phyloP scores from a whole-genome alignment of 2,888 invertebrate species.

The Tipula vernalis region DNA sequence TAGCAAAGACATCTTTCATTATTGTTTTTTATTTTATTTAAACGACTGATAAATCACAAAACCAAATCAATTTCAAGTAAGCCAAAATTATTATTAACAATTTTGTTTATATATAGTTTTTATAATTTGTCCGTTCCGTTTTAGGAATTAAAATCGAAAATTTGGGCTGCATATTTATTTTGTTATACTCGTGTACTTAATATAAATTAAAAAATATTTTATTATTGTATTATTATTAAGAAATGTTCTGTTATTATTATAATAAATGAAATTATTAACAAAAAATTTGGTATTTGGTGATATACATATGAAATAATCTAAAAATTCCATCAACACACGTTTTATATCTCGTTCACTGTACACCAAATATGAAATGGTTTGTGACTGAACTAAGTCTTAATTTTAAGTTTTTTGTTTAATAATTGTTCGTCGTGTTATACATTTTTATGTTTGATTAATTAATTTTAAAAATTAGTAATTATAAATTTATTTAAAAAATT shows the following conservation, averaged over 20 bases:
- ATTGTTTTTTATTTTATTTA: background rate
- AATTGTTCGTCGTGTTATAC: background rate
- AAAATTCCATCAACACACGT: background rate
- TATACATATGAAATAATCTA: background rate
- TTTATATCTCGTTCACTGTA: background rate
- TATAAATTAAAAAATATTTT: background rate
- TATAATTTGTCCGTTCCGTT: background rate
- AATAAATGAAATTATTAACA: too few species aligned
- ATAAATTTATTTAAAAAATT: background rate
- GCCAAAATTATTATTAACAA: too few species aligned
- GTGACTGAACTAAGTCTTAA: background rate
- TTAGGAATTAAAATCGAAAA: background rate
- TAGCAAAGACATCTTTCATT: background rate
- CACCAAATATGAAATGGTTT: background rate
- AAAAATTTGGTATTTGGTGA: too few species aligned
- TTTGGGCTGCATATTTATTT: too few species aligned
- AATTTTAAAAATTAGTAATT: background rate
- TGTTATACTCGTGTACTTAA: background rate
- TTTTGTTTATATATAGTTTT: too few species aligned
- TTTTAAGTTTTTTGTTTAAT: background rate
- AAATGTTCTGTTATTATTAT: too few species aligned
- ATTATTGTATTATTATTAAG: background rate
- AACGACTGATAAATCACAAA: too few species aligned
- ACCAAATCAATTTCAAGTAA: too few species aligned
- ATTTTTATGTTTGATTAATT: background rate